Evolutionary conservation across 2,797 vertebrate species (phyloP).

Genomic region (Mionectes olivaceus): DNA sequence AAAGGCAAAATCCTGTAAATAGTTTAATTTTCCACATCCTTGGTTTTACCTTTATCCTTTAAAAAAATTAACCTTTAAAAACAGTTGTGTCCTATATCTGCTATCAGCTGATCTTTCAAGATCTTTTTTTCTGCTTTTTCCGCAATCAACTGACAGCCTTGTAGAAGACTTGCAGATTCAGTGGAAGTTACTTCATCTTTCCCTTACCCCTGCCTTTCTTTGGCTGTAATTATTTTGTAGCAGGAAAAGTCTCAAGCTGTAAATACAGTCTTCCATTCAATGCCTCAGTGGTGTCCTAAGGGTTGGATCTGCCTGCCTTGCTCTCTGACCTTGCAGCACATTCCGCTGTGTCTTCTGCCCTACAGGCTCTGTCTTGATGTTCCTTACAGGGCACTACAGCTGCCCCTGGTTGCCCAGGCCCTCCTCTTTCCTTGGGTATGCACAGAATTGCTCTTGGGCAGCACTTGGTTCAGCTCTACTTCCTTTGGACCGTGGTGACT

Average conservation of each 20-base stretch:
- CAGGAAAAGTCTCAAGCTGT: not conserved
- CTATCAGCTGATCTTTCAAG: not conserved
- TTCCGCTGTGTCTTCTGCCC: conserved; percentile 30
- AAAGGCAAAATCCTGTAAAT: not conserved
- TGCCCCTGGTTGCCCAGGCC: not conserved
- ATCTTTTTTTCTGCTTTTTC: not conserved
- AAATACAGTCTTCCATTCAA: not conserved
- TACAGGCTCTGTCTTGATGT: not conserved
- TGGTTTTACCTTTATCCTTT: conserved; percentile 8
- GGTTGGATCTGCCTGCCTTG: not conserved
- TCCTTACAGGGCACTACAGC: not conserved
- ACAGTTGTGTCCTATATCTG: not conserved
- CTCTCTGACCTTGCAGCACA: conserved; percentile 45
- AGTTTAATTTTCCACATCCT: not conserved
- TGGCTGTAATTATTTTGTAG: not conserved
- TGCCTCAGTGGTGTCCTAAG: not conserved
- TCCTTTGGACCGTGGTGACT: not conserved
- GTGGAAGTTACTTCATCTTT: not conserved
- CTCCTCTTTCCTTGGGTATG: not conserved
- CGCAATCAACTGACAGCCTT: not conserved
- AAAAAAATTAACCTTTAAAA: not conserved
- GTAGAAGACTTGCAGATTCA: not conserved
- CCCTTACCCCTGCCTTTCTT: not conserved
- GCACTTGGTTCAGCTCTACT: not conserved
- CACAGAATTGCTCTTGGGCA: not conserved